phyloP scores from a whole-genome alignment of 2,797 vertebrate genomes.

The Sternotherus odoratus region DNA sequence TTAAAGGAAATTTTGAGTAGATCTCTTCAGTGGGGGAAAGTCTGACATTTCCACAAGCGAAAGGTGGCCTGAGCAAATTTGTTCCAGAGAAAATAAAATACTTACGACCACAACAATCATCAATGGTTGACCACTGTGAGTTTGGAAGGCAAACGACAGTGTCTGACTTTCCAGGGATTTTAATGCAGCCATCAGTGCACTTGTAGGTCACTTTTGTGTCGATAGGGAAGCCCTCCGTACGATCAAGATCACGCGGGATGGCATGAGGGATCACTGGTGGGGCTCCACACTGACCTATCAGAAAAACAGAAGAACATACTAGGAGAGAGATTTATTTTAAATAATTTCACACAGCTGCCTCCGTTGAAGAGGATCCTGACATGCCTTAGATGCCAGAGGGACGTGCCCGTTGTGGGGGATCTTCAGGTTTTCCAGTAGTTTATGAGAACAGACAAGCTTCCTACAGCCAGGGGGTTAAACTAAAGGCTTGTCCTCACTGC shows the following conservation, averaged over 20 bases:
- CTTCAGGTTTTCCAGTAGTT: not conserved
- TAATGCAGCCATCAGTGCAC: rapidly evolving
- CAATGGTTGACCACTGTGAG: not conserved
- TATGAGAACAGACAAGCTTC: not conserved
- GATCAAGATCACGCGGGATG: no score
- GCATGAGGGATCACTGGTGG: rapidly evolving
- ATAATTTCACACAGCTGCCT: not conserved
- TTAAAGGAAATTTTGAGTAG: not conserved
- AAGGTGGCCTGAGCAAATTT: rapidly evolving
- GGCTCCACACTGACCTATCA: not conserved
- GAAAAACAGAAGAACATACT: not conserved
- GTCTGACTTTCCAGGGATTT: not conserved
- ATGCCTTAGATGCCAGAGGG: not conserved
- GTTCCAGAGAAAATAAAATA: not conserved
- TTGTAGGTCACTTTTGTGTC: not conserved
- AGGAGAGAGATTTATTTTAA: not conserved
- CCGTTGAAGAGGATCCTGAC: not conserved
- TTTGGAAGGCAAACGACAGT: not conserved
- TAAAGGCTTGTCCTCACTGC: not conserved
- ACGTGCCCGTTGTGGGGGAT: not conserved
- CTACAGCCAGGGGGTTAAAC: not conserved
- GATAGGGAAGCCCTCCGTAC: not conserved
- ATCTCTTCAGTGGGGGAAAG: not conserved
- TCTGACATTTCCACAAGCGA: not conserved
- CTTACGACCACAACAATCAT: not conserved